phyloP scores from a whole-genome alignment of 2,797 vertebrate genomes.

The Ptychobarbus kaznakovi region DNA sequence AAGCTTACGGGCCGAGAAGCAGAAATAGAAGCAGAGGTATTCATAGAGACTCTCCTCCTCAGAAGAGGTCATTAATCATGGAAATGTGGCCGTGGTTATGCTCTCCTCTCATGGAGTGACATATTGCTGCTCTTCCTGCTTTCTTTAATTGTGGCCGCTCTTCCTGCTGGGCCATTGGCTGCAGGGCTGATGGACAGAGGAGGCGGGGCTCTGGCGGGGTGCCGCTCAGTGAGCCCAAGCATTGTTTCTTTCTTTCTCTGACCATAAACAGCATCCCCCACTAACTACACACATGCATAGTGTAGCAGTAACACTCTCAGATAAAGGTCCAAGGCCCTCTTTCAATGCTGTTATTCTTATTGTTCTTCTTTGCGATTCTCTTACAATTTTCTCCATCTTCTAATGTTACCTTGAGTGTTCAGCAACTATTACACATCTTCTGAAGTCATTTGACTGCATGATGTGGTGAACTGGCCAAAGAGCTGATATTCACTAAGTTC shows the following conservation, averaged over 20 bases:
- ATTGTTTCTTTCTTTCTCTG: conserved; percentile 65
- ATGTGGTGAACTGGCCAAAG: not conserved
- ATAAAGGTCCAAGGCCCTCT: conserved; percentile 69
- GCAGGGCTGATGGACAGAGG: conserved; percentile 66
- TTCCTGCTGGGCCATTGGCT: conserved; percentile 67
- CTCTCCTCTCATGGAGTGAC: conserved; percentile 59
- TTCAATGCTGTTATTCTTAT: not conserved
- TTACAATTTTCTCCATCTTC: not conserved
- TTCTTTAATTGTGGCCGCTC: conserved; percentile 55
- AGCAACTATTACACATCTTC: conserved; percentile 1
- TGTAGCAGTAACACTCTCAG: conserved; percentile 69
- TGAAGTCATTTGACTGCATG: not conserved
- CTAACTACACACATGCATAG: conserved; percentile 24
- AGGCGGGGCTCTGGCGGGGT: conserved; percentile 68
- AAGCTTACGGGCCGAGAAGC: conserved; percentile 54
- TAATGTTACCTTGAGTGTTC: not conserved
- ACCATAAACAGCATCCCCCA: not conserved
- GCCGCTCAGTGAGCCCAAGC: conserved; percentile 66
- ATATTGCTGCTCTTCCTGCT: conserved; percentile 62
- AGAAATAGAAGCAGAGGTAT: conserved; percentile 59
- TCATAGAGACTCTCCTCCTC: conserved; percentile 57
- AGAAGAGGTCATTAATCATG: conserved; percentile 66
- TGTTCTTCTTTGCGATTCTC: not conserved
- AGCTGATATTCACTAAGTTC: not conserved
- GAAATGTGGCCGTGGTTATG: conserved; percentile 61